Conservation (phyloP, 2,113 vertebrate genomes). For the Cephalopholis sonnerati region DNA sequence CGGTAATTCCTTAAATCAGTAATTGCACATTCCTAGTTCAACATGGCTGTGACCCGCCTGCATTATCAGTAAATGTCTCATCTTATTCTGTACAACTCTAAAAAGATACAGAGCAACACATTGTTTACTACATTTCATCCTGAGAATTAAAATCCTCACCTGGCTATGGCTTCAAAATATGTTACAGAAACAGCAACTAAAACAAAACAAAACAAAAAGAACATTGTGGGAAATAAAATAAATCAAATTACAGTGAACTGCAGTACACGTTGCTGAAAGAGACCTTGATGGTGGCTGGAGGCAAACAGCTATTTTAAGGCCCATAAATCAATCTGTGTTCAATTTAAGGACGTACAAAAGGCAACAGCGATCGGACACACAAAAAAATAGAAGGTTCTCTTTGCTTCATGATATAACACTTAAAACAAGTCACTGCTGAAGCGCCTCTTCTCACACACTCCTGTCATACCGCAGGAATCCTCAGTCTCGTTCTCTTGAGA, state of each 20-base stretch:
- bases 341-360: not conserved
- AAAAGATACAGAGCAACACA: not conserved
- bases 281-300: not conserved
- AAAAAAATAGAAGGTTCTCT: not conserved
- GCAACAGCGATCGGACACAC: slow-evolving; percentile 6
- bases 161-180: slow-evolving; percentile 48
- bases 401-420: not conserved
- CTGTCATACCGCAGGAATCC: not conserved
- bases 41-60: not conserved
- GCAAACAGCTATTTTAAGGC: not conserved
- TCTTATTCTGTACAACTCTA: not conserved
- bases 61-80: not conserved
- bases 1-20: not conserved
- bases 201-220: not conserved
- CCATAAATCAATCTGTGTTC: not conserved
- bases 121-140: slow-evolving; percentile 15
- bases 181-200: not conserved
- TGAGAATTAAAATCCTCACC: slow-evolving; percentile 23
- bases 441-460: not conserved
- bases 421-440: not conserved
- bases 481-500: not conserved
- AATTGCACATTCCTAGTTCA: not conserved
- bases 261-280: not conserved
- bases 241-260: not conserved
- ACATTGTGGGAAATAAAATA: not conserved